Base-by-base conservation (phyloP, 2,113 vertebrate species). In the Oncorhynchus tshawytscha region DNA sequence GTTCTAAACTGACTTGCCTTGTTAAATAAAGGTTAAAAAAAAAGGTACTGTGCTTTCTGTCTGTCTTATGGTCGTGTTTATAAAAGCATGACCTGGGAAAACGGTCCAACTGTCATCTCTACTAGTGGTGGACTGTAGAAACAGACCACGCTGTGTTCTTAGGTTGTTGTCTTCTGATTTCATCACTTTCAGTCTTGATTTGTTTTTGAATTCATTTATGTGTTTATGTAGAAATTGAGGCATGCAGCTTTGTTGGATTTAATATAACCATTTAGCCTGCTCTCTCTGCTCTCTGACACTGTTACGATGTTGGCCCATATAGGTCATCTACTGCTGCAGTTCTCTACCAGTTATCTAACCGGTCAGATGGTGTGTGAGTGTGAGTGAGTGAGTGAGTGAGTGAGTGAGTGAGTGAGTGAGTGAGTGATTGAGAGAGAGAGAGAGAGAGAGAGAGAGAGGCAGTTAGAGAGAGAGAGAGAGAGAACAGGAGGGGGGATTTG, bases 281-380 rank as follows among this genome's bases (percentile, higher is more conserved):
- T 34, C 5, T 34, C 34, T 34, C 34, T 34, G 34, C 6, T 34
- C 34, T 8, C 34, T 34, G 34, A 34, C 34, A 34, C 34, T 34
- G 34, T 34, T 34, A 34, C 8, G 34, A 34, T 34, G 34, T 34
- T 34, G 34, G 34, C 5, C 34, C 34, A 34, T 34, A 34, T 34
- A 34, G 34, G 34, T 34, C 34, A 34, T 34, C 34, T 7, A 34
- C 34, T 34, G 60, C 20, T 54, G 51, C 11, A 54, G 51, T 54
- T 18, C 51, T 54, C 73, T 79, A 59, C 71, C 73, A 74, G 77
- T 62, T 68, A 67, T 31, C 68, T 73, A 25, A 73, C 27, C 57
- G 59, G 89, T 91, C 89, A 87, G 79, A 85, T 90, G 88, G 89
- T 7, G 29, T 27, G 22, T 16, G 64, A 66, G 64, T 29, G 25